phyloP scores from a whole-genome alignment of 2,888 invertebrate species.

The Trichacis sp. region DNA sequence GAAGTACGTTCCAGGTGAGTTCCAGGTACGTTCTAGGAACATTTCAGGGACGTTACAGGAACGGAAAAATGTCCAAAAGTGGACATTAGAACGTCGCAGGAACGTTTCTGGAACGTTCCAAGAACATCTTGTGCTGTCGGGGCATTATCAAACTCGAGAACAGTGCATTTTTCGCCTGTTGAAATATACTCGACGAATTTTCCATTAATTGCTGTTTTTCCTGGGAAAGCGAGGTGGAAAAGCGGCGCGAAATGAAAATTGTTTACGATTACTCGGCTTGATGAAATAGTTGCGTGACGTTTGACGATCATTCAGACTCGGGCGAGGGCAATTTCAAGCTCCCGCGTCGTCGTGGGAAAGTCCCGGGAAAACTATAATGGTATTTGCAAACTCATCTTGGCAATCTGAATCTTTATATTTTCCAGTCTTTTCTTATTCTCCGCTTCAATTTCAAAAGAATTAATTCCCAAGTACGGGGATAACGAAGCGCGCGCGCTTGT shows the following conservation, averaged over 20 bases:
- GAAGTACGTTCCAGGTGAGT: no score
- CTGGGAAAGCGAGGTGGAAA: neutral
- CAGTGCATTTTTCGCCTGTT: constrained; percentile 27
- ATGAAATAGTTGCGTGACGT: constrained; percentile 15
- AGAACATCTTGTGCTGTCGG: no score
- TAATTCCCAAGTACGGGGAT: constrained; percentile 30
- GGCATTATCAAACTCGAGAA: no score
- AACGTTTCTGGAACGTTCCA: no score
- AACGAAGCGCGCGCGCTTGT: constrained; percentile 25
- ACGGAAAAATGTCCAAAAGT: no score
- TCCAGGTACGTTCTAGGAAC: no score
- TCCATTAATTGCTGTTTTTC: neutral
- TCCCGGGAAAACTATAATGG: constrained; percentile 16
- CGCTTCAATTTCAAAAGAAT: constrained; percentile 39
- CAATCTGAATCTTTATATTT: constrained; percentile 12
- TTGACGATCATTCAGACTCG: constrained; percentile 12
- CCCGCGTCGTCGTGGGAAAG: neutral
- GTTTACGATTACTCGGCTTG: neutral
- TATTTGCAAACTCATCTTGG: constrained; percentile 29
- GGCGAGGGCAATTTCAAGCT: neutral
- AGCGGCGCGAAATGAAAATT: neutral
- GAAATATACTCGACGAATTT: constrained; percentile 16
- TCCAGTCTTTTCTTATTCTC: constrained; percentile 13
- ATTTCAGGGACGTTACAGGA: no score
- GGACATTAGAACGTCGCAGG: no score